Evolutionary conservation across 2,888 invertebrate genomes (phyloP), one percentile per base, ranked within the genome.

Genomic region (Hesperia comma): DNA sequence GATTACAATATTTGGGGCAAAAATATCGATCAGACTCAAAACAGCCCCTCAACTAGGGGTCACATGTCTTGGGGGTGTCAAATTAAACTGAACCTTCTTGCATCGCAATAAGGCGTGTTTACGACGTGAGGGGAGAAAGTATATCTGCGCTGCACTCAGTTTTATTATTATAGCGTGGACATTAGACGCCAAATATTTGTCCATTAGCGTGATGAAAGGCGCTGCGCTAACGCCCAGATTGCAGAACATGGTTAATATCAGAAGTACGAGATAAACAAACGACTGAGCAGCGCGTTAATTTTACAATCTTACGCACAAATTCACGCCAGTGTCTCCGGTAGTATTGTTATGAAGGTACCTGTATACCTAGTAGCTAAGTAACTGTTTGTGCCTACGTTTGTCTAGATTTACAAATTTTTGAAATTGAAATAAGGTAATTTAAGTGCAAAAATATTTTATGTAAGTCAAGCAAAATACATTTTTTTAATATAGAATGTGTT

Each of bases 161-260:
- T 63, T 63, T 57, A 63, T 56, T 63, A 56, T 63, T 57, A 40
- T 51, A 3, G 19, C n/a, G n/a, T 4, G 40, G 17, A 8, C 56
- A 63, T 51, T 46, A 51, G 32, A 40, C 32, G 43, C 6, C 57
- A 83, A 88, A 90, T 86, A 87, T 90, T 88, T 84, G 81, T 69
- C 82, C 82, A 87, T 86, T 85, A 85, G 71, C 72, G 76, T 82
- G 78, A 88, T 86, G 81, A 80, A 84, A 81, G 75, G 75, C 72
- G 69, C 70, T 62, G 76, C 75, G 76, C 76, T 75, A 74, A 72
- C 51, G 55, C 49, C 33, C 49, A 68, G 56, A 55, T 60, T 54
- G 46, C 40, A 49, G 56, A 54, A 10, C 54, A 54, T 19, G 19
- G 17, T 19, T 49, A 10, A 19, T 49, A 10, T 19, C 12, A 49